A percentile compares a stretch with the other conserved stretches of the same genome.
phyloP scores from a whole-genome alignment of 2,113 vertebrate genomes.

The Phoxinus phoxinus region DNA sequence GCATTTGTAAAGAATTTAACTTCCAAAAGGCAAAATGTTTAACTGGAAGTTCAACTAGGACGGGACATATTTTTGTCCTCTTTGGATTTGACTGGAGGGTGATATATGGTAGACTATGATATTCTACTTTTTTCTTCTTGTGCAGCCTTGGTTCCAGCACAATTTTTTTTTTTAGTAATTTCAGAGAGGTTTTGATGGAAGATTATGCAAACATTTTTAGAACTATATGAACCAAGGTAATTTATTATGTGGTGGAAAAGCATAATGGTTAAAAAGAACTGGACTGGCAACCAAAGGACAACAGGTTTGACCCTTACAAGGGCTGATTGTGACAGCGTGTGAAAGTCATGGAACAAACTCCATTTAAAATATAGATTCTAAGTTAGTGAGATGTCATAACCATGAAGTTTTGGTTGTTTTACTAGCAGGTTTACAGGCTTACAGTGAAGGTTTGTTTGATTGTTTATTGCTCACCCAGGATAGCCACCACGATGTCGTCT shows the following conservation, averaged over 20 bases:
- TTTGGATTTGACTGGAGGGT: not conserved
- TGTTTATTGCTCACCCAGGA: slow-evolving; percentile 84
- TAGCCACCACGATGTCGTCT: slow-evolving; percentile 95
- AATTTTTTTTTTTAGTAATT: not conserved
- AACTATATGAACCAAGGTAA: not conserved
- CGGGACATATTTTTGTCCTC: not conserved
- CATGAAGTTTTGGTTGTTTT: not conserved
- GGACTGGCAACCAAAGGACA: not conserved
- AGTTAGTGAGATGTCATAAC: not conserved
- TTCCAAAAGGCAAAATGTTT: not conserved
- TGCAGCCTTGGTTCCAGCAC: not conserved
- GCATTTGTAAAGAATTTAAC: not conserved
- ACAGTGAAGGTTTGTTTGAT: not conserved
- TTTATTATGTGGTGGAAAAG: not conserved
- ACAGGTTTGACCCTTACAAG: too few relatives aligned
- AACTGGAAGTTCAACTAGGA: not conserved
- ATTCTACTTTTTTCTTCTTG: not conserved
- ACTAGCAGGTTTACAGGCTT: not conserved
- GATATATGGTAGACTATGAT: not conserved
- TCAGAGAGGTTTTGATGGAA: slow-evolving; percentile 16
- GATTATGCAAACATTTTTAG: not conserved
- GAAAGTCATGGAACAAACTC: not conserved
- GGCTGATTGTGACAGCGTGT: not conserved
- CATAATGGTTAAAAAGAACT: not conserved
- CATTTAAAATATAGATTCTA: not conserved